Evolutionary conservation across 2,888 invertebrate species (phyloP).

Genomic region (Erebia ligea): DNA sequence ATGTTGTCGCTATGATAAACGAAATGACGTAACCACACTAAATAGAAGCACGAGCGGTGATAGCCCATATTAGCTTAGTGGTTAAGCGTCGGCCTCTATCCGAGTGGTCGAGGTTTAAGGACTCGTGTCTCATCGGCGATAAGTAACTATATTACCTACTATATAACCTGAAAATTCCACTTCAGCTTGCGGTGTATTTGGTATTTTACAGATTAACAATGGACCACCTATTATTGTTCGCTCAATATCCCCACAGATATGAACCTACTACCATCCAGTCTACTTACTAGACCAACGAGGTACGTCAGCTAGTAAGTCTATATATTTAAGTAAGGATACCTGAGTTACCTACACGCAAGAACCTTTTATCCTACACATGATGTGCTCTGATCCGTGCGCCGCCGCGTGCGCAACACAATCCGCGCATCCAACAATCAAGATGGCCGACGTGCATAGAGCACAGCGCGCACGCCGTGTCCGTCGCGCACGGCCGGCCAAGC

Average conservation of each 20-base stretch:
- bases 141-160: too few species aligned
- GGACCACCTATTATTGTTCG: too few species aligned
- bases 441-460: slow-evolving; percentile 63
- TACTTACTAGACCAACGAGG: too few species aligned
- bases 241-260: too few species aligned
- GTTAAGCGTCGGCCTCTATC: too few species aligned
- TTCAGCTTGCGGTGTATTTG: too few species aligned
- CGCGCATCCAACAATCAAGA: slow-evolving; percentile 67
- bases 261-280: too few species aligned
- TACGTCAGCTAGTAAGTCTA: neutral
- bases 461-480: slow-evolving; percentile 78
- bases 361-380: slow-evolving; percentile 13
- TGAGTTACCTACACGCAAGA: neutral
- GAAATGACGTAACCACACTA: neutral
- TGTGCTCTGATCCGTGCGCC: slow-evolving; percentile 32
- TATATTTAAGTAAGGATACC: neutral
- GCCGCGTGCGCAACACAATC: slow-evolving; percentile 74
- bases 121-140: too few species aligned
- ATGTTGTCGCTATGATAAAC: neutral
- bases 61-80: too few species aligned
- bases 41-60: neutral
- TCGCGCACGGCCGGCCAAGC: slow-evolving; percentile 69
- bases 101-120: too few species aligned
- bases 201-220: too few species aligned
- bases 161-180: too few species aligned